Evolutionary conservation across 2,797 vertebrate genomes (phyloP).

Genomic region (Pantherophis alleghaniensis): DNA sequence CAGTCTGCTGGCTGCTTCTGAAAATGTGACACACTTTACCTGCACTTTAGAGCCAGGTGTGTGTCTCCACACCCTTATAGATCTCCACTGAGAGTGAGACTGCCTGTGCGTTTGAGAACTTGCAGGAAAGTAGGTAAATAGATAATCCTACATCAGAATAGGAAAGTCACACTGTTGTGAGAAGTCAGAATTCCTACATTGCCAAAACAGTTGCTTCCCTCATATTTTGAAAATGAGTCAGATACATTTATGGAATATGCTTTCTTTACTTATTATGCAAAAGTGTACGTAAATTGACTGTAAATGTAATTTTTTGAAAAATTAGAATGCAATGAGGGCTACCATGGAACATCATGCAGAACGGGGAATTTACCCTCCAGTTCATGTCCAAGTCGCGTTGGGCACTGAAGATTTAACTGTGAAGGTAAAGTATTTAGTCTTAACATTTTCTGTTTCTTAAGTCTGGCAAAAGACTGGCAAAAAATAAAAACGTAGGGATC

Average conservation of each 20-base stretch:
- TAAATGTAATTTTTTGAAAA: conserved; percentile 36
- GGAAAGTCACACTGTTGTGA: neutral
- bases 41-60: neutral
- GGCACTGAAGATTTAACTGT: conserved; percentile 93
- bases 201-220: neutral
- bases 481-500: neutral
- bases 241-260: neutral
- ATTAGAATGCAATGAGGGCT: conserved; percentile 96
- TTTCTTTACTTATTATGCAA: neutral
- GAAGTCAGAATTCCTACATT: neutral
- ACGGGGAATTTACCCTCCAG: conserved; percentile 81
- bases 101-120: neutral
- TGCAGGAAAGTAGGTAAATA: neutral
- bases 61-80: neutral
- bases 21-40: neutral
- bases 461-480: neutral
- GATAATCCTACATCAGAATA: neutral
- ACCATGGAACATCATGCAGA: conserved; percentile 92
- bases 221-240: neutral
- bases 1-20: neutral
- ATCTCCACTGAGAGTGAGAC: neutral
- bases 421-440: conserved; percentile 76
- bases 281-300: neutral
- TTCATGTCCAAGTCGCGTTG: conserved; percentile 84
- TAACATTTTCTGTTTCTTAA: neutral